Conservation (phyloP, 2,888 invertebrate genomes). For the Lithophane leautieri region DNA sequence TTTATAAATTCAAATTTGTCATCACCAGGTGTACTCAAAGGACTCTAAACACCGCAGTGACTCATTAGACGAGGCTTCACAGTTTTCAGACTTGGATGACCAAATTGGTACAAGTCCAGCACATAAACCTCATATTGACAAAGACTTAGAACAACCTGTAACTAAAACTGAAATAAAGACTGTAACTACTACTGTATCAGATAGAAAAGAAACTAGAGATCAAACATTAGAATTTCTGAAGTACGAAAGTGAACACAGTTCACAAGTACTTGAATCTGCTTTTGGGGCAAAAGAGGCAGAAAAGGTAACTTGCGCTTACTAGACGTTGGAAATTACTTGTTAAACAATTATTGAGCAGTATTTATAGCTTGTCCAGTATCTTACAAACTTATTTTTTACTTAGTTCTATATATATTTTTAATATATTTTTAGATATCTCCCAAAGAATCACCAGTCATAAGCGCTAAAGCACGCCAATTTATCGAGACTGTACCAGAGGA, state of each 20-base stretch:
- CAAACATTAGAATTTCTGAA: constrained; percentile 83
- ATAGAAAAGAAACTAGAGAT: constrained; percentile 70
- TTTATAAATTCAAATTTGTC: constrained; percentile 23
- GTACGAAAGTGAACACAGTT: constrained; percentile 83
- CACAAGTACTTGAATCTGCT: constrained; percentile 73
- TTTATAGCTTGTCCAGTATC: constrained; percentile 3
- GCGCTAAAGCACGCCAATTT: constrained; percentile 89
- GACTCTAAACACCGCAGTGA: constrained; percentile 88
- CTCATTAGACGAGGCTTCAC: constrained; percentile 87
- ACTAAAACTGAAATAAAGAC: constrained; percentile 72
- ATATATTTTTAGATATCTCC: constrained; percentile 76
- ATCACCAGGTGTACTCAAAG: constrained; percentile 82
- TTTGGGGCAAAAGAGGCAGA: constrained; percentile 73
- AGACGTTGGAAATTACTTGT: constrained; percentile 20
- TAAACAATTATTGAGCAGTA: background rate
- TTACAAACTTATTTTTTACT: background rate
- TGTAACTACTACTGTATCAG: constrained; percentile 61
- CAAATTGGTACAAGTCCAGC: constrained; percentile 86
- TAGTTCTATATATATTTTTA: background rate
- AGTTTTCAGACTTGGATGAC: constrained; percentile 88
- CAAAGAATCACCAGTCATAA: constrained; percentile 88
- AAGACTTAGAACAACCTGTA: constrained; percentile 67
- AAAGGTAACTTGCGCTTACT: constrained; percentile 74
- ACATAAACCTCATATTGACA: constrained; percentile 76
- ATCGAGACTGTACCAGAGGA: constrained; percentile 90